A percentile compares a stretch with the other conserved stretches of the same genome.
Evolutionary conservation across 2,888 invertebrate species (phyloP).

Genomic region (Gandaritis pyraliata): DNA sequence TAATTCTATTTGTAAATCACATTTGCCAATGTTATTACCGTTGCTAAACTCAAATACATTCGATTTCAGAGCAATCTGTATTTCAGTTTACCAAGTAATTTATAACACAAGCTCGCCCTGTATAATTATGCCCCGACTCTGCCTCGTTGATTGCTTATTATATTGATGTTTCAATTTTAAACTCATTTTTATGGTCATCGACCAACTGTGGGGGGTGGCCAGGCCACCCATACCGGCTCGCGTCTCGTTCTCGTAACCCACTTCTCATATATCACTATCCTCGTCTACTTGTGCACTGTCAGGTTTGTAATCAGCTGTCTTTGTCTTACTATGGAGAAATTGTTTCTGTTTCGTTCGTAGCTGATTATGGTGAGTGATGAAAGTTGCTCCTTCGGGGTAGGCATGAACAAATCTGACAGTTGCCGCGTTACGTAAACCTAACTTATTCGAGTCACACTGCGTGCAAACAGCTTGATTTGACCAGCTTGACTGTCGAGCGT

Average conservation of each 20-base stretch:
- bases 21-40: constrained; percentile 23
- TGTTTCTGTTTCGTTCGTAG: constrained; percentile 53
- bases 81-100: constrained; percentile 72
- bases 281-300: constrained; percentile 62
- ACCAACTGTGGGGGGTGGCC: constrained; percentile 85
- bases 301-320: constrained; percentile 59
- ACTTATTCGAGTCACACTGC: too few species aligned
- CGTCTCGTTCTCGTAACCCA: constrained; percentile 56
- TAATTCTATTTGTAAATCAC: constrained; percentile 20
- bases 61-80: constrained; percentile 73
- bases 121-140: constrained; percentile 78
- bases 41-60: constrained; percentile 35
- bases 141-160: constrained; percentile 82
- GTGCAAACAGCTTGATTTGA: too few species aligned
- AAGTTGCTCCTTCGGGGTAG: constrained; percentile 63
- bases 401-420: too few species aligned
- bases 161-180: constrained; percentile 85
- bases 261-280: constrained; percentile 58
- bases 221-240: constrained; percentile 78
- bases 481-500: too few species aligned
- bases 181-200: constrained; percentile 85
- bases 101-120: constrained; percentile 75
- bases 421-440: too few species aligned
- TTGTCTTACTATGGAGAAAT: constrained; percentile 47
- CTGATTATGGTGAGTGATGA: constrained; percentile 72